Evolutionary conservation across 2,888 invertebrate species (phyloP).

Genomic region (Drosophila meridionalis): DNA sequence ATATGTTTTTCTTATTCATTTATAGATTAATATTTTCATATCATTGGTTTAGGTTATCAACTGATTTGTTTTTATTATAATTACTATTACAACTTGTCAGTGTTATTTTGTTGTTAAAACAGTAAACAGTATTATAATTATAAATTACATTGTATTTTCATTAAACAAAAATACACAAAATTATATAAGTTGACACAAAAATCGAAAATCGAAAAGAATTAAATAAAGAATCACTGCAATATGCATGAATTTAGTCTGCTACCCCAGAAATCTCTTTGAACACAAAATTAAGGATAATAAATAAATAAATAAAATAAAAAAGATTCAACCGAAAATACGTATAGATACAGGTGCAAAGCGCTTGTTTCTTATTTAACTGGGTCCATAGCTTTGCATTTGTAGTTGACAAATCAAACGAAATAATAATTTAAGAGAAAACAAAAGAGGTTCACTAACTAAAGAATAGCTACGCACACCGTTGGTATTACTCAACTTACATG

Average conservation of each 20-base stretch:
- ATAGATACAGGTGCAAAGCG: constrained; percentile 37
- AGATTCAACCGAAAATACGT: constrained; percentile 29
- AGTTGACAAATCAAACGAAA: constrained; percentile 43
- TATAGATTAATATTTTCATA: constrained; percentile 68
- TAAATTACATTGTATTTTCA: constrained; percentile 67
- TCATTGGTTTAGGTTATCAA: constrained; percentile 66
- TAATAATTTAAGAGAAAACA: background rate
- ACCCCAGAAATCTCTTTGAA: constrained; percentile 83
- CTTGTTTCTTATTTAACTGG: constrained; percentile 17
- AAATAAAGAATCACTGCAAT: constrained; percentile 58
- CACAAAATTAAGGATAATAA: constrained; percentile 39
- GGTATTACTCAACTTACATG: constrained; percentile 67
- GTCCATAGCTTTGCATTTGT: constrained; percentile 38
- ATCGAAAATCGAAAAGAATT: constrained; percentile 34
- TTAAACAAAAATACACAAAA: constrained; percentile 61
- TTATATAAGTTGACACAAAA: constrained; percentile 45
- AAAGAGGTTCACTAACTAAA: constrained; percentile 28
- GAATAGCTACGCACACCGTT: constrained; percentile 73
- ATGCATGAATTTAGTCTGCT: constrained; percentile 85
- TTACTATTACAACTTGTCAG: constrained; percentile 71
- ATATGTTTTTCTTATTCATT: constrained; percentile 62
- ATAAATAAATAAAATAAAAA: background rate
- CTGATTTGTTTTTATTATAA: constrained; percentile 64
- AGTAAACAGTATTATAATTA: constrained; percentile 58
- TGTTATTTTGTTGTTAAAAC: constrained; percentile 72